Conservation (phyloP, 2,797 vertebrate genomes). For the Xyrichtys novacula region DNA sequence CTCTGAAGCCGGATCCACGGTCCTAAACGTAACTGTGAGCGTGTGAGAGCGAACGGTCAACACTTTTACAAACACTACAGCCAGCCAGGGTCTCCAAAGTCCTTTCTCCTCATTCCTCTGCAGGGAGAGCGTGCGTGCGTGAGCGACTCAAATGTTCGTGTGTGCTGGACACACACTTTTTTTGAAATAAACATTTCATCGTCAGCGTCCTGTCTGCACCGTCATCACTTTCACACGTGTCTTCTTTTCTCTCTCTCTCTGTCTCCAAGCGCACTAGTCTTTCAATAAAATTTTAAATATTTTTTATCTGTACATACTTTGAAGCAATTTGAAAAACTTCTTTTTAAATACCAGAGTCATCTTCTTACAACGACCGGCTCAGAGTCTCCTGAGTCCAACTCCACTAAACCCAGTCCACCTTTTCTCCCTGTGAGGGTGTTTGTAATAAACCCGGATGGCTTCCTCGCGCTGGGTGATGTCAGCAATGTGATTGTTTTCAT, state of each 20-base stretch:
- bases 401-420: slow-evolving; percentile 42
- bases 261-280: slow-evolving; percentile 60
- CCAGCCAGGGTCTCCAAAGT: slow-evolving; percentile 75
- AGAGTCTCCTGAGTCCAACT: slow-evolving; percentile 31
- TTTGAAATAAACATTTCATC: slow-evolving; percentile 30
- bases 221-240: slow-evolving; percentile 36
- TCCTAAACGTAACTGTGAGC: slow-evolving; percentile 34
- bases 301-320: slow-evolving; percentile 82
- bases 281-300: slow-evolving; percentile 78
- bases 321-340: slow-evolving; percentile 68
- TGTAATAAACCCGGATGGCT: slow-evolving; percentile 56
- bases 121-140: slow-evolving; percentile 68
- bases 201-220: slow-evolving; percentile 27
- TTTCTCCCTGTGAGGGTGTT: slow-evolving; percentile 63
- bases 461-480: slow-evolving; percentile 51
- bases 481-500: slow-evolving; percentile 71
- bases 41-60: slow-evolving; percentile 37
- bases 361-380: slow-evolving; percentile 60
- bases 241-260: slow-evolving; percentile 39
- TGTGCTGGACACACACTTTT: slow-evolving; percentile 80
- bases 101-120: slow-evolving; percentile 73
- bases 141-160: slow-evolving; percentile 58
- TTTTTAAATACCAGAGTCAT: slow-evolving; percentile 70
- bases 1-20: slow-evolving; percentile 12
- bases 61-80: slow-evolving; percentile 57